Percentiles rank a stretch among this genome's conserved stretches.
Conservation (phyloP, 2,888 invertebrate species). For the Ichneumoninae sp. region DNA sequence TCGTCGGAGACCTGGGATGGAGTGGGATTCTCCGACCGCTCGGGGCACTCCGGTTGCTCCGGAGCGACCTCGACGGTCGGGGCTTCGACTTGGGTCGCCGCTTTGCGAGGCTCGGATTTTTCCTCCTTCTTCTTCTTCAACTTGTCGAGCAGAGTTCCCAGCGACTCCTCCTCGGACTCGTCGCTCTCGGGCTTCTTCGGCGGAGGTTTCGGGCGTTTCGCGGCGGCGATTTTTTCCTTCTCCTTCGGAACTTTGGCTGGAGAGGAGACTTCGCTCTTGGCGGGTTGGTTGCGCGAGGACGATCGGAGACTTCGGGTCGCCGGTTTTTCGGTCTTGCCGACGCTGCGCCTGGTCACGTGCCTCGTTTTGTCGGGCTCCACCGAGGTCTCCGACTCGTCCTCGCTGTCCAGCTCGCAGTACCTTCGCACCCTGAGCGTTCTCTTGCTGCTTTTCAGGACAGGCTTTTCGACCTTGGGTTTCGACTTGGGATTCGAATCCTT, state of each 20-base stretch:
- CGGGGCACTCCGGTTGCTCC: slow-evolving; percentile 36
- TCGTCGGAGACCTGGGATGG: slow-evolving; percentile 85
- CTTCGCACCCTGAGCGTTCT: slow-evolving; percentile 76
- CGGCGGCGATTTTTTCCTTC: slow-evolving; percentile 59
- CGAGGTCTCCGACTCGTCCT: slow-evolving; percentile 79
- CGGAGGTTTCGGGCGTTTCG: slow-evolving; percentile 60
- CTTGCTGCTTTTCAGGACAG: slow-evolving; percentile 73
- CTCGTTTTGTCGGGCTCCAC: slow-evolving; percentile 75
- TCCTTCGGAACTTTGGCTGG: slow-evolving; percentile 33
- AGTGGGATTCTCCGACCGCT: slow-evolving; percentile 62
- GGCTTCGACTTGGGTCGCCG: slow-evolving; percentile 28
- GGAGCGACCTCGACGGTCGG: slow-evolving; percentile 46
- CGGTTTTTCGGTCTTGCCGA: slow-evolving; percentile 71
- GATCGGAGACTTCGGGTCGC: slow-evolving; percentile 76
- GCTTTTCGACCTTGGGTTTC: slow-evolving; percentile 67
- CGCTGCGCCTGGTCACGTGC: slow-evolving; percentile 76
- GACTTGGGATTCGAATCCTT: slow-evolving; percentile 14
- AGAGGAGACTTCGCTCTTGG: slow-evolving; percentile 61
- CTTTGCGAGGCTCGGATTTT: slow-evolving; percentile 32
- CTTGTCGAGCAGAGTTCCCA: slow-evolving; percentile 86
- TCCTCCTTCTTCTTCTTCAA: slow-evolving; percentile 72
- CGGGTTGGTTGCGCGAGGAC: slow-evolving; percentile 72
- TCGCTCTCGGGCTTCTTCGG: slow-evolving; percentile 60
- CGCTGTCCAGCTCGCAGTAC: slow-evolving; percentile 80
- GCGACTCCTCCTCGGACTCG: slow-evolving; percentile 87